Base-by-base conservation (phyloP, 2,888 invertebrate species). In the Heliothis peltigera region DNA sequence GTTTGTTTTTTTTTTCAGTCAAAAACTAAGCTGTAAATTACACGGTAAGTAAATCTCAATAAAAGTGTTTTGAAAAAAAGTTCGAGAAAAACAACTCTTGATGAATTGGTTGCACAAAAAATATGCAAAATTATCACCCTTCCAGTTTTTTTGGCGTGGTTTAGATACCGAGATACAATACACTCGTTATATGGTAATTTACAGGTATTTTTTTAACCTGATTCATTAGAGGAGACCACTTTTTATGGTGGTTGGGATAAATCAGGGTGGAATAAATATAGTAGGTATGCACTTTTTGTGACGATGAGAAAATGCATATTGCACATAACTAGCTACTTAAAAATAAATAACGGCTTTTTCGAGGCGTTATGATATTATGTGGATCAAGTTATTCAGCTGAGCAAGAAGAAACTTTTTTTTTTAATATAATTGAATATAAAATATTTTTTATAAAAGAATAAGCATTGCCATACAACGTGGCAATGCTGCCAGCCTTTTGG, bases 141-240 rank as follows among this genome's bases (percentile, higher is more conserved):
- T 22, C 4, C 10, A 25, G 42, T 49, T 75, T 76, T 78, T 82
- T 84, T 70, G 71, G 66, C 59, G 7, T 61, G 67, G 74, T 77
- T 84, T 78, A 79, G 89, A 91, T 89, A 79, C 90, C 90, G 89
- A 87, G 90, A 90, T 90, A 89, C 86, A 83, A 67, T 61, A 64
- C 61, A 78, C 84, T 89, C 83, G 87, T 89, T 90, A 84, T 82
- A 88, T 85, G 88, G 67, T 87, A 85, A 89, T 88, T 88, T 88
- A 86, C 84, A 84, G 69, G 60, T 53, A 32, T 71, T 83, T 84
- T 85, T 83, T 81, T 51, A 21, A 65, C 47, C n/a, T 17, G 52
- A 35, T 49, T 48, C 22, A 28, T 19, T 55, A 58, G 43, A 39
- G n/a, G 53, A 25, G n/a, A 47, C 47, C 17, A 46, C 15, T 61